phyloP scores from a whole-genome alignment of 2,797 vertebrate genomes.

The Pangasius larnaudii region DNA sequence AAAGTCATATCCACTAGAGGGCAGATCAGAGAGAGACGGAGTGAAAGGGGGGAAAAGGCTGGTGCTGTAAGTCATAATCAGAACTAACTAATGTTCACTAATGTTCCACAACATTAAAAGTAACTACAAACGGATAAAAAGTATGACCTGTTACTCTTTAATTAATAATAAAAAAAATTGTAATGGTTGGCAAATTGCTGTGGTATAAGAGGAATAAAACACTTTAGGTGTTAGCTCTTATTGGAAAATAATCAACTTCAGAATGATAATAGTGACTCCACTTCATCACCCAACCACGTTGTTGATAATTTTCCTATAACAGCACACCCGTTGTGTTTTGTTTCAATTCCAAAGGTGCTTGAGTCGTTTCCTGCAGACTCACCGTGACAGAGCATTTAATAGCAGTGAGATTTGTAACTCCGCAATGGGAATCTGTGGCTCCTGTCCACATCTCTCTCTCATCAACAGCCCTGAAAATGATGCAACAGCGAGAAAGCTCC shows the following conservation, averaged over 20 bases:
- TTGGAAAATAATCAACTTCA: not conserved
- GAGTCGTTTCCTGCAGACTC: not conserved
- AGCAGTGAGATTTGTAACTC: slow-evolving; percentile 32
- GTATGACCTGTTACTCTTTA: not conserved
- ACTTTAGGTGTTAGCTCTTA: not conserved
- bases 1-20: not conserved
- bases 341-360: not conserved
- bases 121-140: not conserved
- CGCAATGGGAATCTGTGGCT: slow-evolving; percentile 24
- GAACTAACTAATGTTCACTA: not conserved
- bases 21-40: too few relatives aligned
- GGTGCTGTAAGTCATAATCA: not conserved
- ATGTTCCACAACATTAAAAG: not conserved
- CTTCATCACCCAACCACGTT: too few relatives aligned
- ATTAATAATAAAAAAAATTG: not conserved
- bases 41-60: too few relatives aligned
- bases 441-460: slow-evolving; percentile 57
- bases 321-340: not conserved
- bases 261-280: not conserved
- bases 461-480: slow-evolving; percentile 65
- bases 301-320: not conserved
- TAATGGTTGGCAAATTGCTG: not conserved
- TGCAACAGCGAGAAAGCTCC: slow-evolving; percentile 70
- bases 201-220: not conserved
- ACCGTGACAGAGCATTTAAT: slow-evolving; percentile 10